Conservation (phyloP, 2,888 invertebrate species). For the Geotrupes spiniger region DNA sequence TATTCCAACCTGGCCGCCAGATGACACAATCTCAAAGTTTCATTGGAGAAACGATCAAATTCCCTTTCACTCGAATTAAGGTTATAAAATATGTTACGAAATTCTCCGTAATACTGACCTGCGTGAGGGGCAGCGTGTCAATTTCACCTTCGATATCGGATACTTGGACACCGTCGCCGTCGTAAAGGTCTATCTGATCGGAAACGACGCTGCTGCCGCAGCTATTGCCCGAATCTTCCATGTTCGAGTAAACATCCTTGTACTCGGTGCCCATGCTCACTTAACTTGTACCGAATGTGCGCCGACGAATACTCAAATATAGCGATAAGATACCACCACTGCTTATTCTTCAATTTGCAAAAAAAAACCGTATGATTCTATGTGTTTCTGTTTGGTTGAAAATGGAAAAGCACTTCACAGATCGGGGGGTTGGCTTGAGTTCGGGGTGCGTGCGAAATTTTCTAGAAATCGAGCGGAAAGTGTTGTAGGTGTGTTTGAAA, state of each 20-base stretch:
- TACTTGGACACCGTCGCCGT: conserved; percentile 58
- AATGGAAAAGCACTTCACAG: not conserved
- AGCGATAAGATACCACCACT: conserved; percentile 3
- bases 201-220: conserved; percentile 50
- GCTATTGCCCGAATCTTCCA: conserved; percentile 51
- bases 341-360: conserved; percentile 3
- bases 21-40: not conserved
- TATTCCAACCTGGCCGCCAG: not conserved
- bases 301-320: no score
- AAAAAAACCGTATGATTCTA: not conserved
- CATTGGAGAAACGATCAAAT: conserved; percentile 2
- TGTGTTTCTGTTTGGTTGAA: not conserved
- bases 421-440: not conserved
- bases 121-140: conserved; percentile 37
- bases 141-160: conserved; percentile 57
- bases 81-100: conserved; percentile 3
- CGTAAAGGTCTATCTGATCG: conserved; percentile 53
- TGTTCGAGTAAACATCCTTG: conserved; percentile 45
- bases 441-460: not conserved
- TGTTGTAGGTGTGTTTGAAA: conserved; percentile 1
- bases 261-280: conserved; percentile 47
- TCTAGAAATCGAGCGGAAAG: not conserved
- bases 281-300: conserved; percentile 17
- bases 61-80: conserved; percentile 18
- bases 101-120: conserved; percentile 33